phyloP scores from a whole-genome alignment of 2,888 invertebrate genomes.

The Nomada lathburiana region DNA sequence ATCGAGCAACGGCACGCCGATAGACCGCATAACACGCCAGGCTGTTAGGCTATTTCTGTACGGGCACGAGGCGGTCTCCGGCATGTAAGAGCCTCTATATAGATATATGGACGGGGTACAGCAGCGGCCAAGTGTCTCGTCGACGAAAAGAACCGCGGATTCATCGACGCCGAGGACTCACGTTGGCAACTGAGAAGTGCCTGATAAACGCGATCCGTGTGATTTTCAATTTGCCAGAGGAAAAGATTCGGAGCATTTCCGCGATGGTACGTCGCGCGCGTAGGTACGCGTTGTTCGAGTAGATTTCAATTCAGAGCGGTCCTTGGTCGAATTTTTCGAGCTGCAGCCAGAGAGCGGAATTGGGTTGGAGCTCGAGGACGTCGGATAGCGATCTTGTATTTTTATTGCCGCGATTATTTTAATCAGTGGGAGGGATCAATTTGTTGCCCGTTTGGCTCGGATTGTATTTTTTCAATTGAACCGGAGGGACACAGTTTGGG shows the following conservation, averaged over 20 bases:
- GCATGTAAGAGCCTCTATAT: constrained; percentile 61
- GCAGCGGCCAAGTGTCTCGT: constrained; percentile 52
- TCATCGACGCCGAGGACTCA: constrained; percentile 6
- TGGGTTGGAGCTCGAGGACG: too few species aligned
- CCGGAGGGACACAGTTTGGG: too few species aligned
- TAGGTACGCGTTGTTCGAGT: background rate
- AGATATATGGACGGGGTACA: constrained; percentile 29
- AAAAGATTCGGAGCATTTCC: background rate
- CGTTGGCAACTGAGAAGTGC: constrained; percentile 14
- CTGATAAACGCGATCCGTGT: background rate
- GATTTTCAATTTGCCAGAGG: too few species aligned
- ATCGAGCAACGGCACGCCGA: constrained; percentile 54
- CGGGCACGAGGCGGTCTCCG: constrained; percentile 72
- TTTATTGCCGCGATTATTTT: too few species aligned
- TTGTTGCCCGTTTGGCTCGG: too few species aligned
- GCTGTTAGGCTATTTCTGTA: constrained; percentile 79
- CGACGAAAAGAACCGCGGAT: constrained; percentile 41
- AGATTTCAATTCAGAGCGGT: too few species aligned
- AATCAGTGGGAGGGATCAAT: too few species aligned
- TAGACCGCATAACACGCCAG: constrained; percentile 73
- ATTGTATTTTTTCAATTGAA: too few species aligned
- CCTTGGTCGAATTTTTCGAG: too few species aligned
- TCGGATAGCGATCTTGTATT: too few species aligned
- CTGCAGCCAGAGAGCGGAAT: too few species aligned
- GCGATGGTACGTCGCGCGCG: background rate